phyloP scores from a whole-genome alignment of 2,113 vertebrate genomes.

The Cairina moschata region DNA sequence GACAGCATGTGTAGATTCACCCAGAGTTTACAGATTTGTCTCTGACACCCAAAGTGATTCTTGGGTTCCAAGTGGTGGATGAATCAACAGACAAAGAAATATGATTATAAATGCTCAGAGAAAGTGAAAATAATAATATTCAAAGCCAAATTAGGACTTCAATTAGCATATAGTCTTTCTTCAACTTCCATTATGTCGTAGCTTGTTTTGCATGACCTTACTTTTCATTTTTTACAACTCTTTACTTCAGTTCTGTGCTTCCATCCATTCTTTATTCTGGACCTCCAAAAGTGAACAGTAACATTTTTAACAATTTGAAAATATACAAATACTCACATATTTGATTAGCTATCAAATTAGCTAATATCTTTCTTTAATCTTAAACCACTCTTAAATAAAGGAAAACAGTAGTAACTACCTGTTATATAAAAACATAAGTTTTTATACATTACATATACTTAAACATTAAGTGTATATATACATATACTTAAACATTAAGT shows the following conservation, averaged over 20 bases:
- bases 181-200: not conserved
- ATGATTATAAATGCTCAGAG: not conserved
- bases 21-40: not conserved
- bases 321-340: not conserved
- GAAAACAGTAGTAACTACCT: not conserved
- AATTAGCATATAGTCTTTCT: fast-evolving
- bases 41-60: not conserved
- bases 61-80: not conserved
- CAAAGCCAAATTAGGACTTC: not conserved
- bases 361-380: not conserved
- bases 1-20: not conserved
- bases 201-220: not conserved
- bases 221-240: not conserved
- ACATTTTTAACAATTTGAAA: not conserved
- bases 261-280: not conserved
- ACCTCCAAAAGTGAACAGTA: not conserved
- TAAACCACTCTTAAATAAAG: not conserved
- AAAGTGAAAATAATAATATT: not conserved
- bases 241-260: not conserved
- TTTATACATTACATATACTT: no score
- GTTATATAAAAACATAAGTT: not conserved
- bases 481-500: not conserved
- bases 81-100: not conserved
- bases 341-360: not conserved
- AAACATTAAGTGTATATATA: not conserved